Base-by-base conservation (phyloP, 2,797 vertebrate genomes). In the Leptatherina wallacei region DNA sequence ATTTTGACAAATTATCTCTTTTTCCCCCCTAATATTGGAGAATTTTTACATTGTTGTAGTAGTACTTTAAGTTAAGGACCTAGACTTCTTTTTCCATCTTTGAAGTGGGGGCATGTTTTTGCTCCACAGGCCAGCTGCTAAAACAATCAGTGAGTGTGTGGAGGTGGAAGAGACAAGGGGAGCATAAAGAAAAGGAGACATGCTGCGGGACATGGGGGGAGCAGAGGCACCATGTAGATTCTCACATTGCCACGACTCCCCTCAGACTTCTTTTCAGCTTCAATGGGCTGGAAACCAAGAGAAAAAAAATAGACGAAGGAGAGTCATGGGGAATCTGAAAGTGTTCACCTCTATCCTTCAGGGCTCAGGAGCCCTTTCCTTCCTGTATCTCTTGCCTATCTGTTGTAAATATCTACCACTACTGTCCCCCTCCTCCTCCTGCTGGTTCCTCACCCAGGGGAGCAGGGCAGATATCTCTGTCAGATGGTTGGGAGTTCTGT, bases 121-220 rank as follows among this genome's bases (percentile, higher is more conserved):
- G 75, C 80, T 87, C 83, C 29, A 56, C n/a, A 52, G 70, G 44
- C 83, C 93, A 94, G 92, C 92, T 94, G 93, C 88, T 94, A 89
- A 94, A 94, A 93, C 89, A 93, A 93, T 94, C 91, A 89, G 87
- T 56, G 66, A 84, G 54, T 55, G 78, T 84, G 82, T 80, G 86
- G 85, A 91, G 87, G 87, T 85, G 89, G 84, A 77, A 58, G 69
- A 82, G 80, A 83, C 69, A 62, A 78, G 78, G 69, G 83, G 61
- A 81, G 42, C 32, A 36, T 83, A 81, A 87, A 87, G 80, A 78
- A 78, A 83, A 62, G 67, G 71, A 78, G 82, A 74, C 71, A 51
- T 51, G 71, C 52, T 68, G 42, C 38, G 69, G 71, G 67, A 85
- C 20, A 27, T 27, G 18, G 62, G 65, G 51, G 75, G 65, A 70